Evolutionary conservation across 2,888 invertebrate species (phyloP), one percentile per base, ranked within the genome.

Genomic region (Lottia scabra): DNA sequence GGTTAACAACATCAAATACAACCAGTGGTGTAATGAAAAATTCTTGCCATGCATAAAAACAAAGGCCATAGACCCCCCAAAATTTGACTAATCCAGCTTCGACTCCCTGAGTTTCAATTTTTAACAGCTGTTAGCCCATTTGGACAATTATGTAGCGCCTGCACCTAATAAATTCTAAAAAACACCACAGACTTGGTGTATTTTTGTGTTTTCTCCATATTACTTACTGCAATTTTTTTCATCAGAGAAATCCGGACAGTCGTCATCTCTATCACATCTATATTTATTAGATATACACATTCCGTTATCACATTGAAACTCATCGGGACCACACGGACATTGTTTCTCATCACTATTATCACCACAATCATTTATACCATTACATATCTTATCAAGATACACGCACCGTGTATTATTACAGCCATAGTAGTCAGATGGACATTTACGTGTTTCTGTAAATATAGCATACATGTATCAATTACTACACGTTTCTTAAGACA

Each of bases 321-420:
- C 81, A 65, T 71, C 77, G 23, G 91, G 73, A 3, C 70, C 69
- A 70, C 84, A 84, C 0, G 78, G 73, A 68, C 80, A 79, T 68
- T 67, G 62, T 48, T 78, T 67, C 62, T 87, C 87, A 63, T 87
- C 87, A 5, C 78, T 78, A 1, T 80, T 83, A 46, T 84, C 81
- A 0, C 68, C 72, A 75, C 87, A 87, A 70, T 87, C 86, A 2
- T 77, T 75, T 23, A 81, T 79, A 0, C 80, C 80, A 89, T 96
- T 95, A 90, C 95, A 95, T 66, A 92, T 91, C 94, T 95, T 95
- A 44, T 93, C 45, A 23, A 66, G 44, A 23, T 65, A 65, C 13
- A 77, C 93, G 88, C 96, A 96, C 71, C 94, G 94, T 23, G 91
- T 91, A 80, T 92, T 92, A 66, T 90, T 91, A 87, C 95, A 95